Conservation (phyloP, 2,888 invertebrate species). For the Macropis europaea region DNA sequence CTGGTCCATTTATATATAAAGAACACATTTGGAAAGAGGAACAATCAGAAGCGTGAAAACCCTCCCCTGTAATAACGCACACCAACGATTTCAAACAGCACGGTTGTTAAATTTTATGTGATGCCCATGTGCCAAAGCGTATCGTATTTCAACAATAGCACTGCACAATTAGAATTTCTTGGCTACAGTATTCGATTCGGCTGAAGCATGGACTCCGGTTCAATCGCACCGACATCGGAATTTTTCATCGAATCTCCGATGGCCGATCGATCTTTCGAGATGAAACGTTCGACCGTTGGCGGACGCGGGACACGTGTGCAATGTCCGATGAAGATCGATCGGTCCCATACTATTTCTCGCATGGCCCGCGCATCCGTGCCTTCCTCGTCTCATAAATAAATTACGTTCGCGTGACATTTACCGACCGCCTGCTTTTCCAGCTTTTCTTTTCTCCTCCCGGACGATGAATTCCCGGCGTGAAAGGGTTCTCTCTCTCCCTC, state of each 20-base stretch:
- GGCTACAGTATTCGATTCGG: no score
- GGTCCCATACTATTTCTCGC: conserved; percentile 28
- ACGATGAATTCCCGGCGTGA: conserved; percentile 22
- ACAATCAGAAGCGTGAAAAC: no score
- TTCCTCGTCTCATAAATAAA: conserved; percentile 62
- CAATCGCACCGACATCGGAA: no score
- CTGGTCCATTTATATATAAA: no score
- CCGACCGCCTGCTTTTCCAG: conserved; percentile 18
- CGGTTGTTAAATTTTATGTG: no score
- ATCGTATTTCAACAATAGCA: no score
- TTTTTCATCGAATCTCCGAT: neutral
- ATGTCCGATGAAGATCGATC: conserved; percentile 34
- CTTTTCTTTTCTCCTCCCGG: conserved; percentile 26
- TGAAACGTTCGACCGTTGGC: neutral
- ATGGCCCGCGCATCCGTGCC: conserved; percentile 16
- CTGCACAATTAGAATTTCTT: no score
- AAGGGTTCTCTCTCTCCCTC: conserved; percentile 5
- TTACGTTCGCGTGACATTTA: conserved; percentile 67
- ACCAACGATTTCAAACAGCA: no score
- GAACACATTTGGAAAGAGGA: no score
- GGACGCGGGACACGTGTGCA: neutral
- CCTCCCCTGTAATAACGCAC: no score
- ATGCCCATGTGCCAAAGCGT: no score
- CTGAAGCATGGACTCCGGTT: no score
- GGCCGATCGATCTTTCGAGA: neutral